Conservation (phyloP, 2,113 vertebrate species). For the Passer montanus region DNA sequence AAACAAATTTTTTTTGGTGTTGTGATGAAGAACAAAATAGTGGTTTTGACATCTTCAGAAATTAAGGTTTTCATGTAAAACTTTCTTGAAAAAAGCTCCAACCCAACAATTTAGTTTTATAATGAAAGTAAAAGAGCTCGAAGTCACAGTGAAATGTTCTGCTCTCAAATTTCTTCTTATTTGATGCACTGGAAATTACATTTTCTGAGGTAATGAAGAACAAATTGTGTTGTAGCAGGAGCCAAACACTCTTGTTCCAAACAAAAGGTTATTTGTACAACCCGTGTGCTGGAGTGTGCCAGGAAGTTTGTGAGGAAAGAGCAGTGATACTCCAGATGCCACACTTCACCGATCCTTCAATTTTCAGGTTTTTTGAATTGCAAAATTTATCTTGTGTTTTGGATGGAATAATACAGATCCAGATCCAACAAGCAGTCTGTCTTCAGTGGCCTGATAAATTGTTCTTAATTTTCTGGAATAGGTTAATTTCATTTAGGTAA, state of each 20-base stretch:
- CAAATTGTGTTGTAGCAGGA: background rate
- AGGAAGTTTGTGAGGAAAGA: background rate
- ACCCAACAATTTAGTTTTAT: background rate
- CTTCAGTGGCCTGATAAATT: slow-evolving; percentile 44
- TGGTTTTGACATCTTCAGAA: background rate
- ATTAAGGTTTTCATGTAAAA: background rate
- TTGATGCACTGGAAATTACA: background rate
- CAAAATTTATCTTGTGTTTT: background rate
- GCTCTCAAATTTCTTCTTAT: background rate
- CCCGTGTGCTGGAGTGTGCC: background rate
- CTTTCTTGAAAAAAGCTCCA: background rate
- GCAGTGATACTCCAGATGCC: background rate
- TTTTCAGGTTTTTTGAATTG: background rate
- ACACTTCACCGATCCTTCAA: background rate
- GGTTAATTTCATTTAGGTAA: slow-evolving; percentile 32
- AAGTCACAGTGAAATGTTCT: background rate
- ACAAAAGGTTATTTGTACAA: background rate
- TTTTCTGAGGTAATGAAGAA: background rate
- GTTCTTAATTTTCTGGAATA: slow-evolving; percentile 30
- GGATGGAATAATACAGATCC: background rate
- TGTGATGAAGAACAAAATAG: background rate
- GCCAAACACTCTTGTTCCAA: background rate
- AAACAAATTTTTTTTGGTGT: background rate
- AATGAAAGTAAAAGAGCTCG: background rate
- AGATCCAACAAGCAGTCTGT: background rate